These are phyloP conservation scores for Chloroceryle amazona DNA, from an alignment of 2,797 vertebrate genomes.

Conservation along the genomic window DNA sequence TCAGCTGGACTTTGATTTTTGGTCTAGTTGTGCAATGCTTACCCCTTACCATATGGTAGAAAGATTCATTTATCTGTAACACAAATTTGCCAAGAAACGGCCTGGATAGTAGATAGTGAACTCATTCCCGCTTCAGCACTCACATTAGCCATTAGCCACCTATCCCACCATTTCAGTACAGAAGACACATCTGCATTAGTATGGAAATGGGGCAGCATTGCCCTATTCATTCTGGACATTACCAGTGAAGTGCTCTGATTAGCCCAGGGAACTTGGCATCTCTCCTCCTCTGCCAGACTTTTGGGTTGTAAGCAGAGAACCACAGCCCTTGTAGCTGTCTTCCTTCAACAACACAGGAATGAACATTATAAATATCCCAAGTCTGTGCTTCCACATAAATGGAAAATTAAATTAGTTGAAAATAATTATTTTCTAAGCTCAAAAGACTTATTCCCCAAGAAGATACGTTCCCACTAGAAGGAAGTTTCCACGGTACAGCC, in stretches of 20 bases:
- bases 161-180: neutral
- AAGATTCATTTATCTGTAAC: neutral
- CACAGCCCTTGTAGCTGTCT: neutral
- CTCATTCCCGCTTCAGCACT: neutral
- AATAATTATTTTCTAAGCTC: neutral
- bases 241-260: neutral
- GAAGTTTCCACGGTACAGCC: neutral
- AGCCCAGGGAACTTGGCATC: accelerated
- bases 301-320: neutral
- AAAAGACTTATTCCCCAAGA: neutral
- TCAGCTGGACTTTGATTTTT: neutral
- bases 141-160: neutral
- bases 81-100: neutral
- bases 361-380: neutral
- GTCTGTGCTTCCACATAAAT: neutral
- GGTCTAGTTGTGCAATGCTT: neutral
- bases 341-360: neutral
- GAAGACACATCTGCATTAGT: neutral
- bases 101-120: neutral
- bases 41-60: neutral
- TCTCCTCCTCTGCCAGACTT: neutral
- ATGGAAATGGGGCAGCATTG: neutral
- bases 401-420: neutral
- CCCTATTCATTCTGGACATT: accelerated
- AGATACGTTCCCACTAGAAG: neutral